A percentile compares a stretch with the other conserved stretches of the same genome.
Conservation (phyloP, 1,140 invertebrate genomes). For the Archivesica marissinica region DNA sequence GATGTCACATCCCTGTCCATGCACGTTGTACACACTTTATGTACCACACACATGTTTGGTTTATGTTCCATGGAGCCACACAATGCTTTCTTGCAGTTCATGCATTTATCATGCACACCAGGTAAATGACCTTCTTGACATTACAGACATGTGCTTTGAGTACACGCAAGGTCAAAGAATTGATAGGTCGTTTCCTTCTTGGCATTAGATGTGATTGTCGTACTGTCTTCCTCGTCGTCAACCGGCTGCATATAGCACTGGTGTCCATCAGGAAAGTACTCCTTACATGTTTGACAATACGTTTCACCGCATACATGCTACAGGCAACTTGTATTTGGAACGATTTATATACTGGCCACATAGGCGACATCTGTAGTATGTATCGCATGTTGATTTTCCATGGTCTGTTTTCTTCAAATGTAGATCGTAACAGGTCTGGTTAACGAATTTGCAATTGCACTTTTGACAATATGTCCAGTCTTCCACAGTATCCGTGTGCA, state of each 20-base stretch:
- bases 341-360: neutral
- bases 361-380: too few relatives aligned
- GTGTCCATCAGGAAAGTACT: neutral
- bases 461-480: too few relatives aligned
- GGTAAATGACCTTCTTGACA: neutral
- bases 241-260: neutral
- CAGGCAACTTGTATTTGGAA: neutral
- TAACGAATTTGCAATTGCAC: too few relatives aligned
- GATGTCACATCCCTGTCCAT: neutral
- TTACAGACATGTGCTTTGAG: neutral
- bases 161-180: constrained; percentile 18
- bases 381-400: too few relatives aligned
- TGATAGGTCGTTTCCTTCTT: neutral
- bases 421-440: too few relatives aligned
- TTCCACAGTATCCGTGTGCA: too few relatives aligned
- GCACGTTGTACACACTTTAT: constrained; percentile 26
- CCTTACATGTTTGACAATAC: neutral
- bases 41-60: constrained; percentile 13
- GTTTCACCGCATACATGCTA: neutral
- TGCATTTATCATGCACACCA: neutral
- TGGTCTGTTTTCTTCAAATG: too few relatives aligned
- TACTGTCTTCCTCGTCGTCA: neutral
- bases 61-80: constrained; percentile 27
- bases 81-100: constrained; percentile 14
- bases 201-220: too few relatives aligned